A percentile compares a stretch with the other conserved stretches of the same genome.
phyloP scores from a whole-genome alignment of 2,888 invertebrate genomes.

The Andricus curvator region DNA sequence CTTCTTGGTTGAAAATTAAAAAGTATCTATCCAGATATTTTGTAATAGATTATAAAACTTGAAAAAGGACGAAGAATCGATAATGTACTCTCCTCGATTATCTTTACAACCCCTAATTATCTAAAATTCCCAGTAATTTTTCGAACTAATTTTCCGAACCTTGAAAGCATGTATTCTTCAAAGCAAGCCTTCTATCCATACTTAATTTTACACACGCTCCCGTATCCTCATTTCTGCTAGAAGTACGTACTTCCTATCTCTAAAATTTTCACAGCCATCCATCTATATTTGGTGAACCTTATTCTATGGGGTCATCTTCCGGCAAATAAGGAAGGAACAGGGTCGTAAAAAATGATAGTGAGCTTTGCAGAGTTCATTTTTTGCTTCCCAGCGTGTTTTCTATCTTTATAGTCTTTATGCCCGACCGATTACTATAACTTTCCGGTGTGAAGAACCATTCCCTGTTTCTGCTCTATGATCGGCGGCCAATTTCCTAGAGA shows the following conservation, averaged over 20 bases:
- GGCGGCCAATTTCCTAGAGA: slow-evolving; percentile 7
- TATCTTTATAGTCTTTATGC: slow-evolving; percentile 42
- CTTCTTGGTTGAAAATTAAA: no score
- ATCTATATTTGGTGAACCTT: slow-evolving; percentile 20
- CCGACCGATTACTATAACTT: slow-evolving; percentile 13
- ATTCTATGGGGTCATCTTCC: not conserved
- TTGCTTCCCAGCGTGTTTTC: slow-evolving; percentile 44
- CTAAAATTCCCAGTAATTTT: slow-evolving; percentile 12
- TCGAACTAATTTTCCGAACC: slow-evolving; percentile 13
- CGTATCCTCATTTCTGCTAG: slow-evolving; percentile 14
- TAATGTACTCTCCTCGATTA: not conserved
- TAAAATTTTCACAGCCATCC: not conserved
- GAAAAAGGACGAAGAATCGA: not conserved
- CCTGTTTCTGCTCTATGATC: slow-evolving; percentile 1
- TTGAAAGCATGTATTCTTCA: not conserved
- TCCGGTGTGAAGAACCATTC: slow-evolving; percentile 12
- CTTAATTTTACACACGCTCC: slow-evolving; percentile 31
- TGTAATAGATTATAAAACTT: slow-evolving; percentile 4
- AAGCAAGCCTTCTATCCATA: slow-evolving; percentile 3
- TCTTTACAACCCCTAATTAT: not conserved
- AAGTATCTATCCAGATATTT: no score
- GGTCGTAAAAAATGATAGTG: slow-evolving; percentile 48
- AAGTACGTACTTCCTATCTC: not conserved
- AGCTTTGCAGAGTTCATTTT: slow-evolving; percentile 49
- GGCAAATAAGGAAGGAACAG: slow-evolving; percentile 40